Percentiles rank a stretch among this genome's conserved stretches.
phyloP scores from a whole-genome alignment of 2,888 invertebrate species.

The Thera obeliscata region DNA sequence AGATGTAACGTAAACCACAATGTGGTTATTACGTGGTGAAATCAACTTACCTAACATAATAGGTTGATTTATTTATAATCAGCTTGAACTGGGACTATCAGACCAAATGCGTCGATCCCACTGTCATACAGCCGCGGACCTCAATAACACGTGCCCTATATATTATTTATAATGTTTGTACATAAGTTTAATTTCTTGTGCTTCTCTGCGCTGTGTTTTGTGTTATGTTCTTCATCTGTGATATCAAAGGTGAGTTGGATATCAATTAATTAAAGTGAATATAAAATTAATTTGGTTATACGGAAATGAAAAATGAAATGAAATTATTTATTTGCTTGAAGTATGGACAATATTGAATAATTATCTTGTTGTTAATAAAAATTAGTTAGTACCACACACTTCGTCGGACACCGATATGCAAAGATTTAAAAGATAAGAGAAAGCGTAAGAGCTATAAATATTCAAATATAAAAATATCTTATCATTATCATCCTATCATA shows the following conservation, averaged over 20 bases:
- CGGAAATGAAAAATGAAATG: too few species aligned
- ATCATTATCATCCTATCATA: too few species aligned
- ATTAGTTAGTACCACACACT: too few species aligned
- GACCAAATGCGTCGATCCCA: slow-evolving; percentile 1
- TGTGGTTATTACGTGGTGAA: slow-evolving; percentile 2
- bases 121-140: slow-evolving; percentile 16
- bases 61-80: not conserved
- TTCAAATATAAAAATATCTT: too few species aligned
- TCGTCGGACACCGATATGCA: too few species aligned
- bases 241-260: slow-evolving; percentile 21
- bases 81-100: not conserved
- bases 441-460: too few species aligned
- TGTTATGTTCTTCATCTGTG: slow-evolving; percentile 14
- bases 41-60: not conserved
- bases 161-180: slow-evolving; percentile 20
- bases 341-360: too few species aligned
- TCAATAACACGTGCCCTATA: slow-evolving; percentile 17
- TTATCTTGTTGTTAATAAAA: too few species aligned
- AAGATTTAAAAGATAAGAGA: too few species aligned
- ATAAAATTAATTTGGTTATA: too few species aligned
- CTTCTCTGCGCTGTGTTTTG: slow-evolving; percentile 17
- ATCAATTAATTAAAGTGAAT: not conserved
- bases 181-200: slow-evolving; percentile 12
- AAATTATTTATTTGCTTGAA: too few species aligned
- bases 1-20: not conserved